Conservation (phyloP, 2,888 invertebrate species). For the Listrodromus nycthemerus region DNA sequence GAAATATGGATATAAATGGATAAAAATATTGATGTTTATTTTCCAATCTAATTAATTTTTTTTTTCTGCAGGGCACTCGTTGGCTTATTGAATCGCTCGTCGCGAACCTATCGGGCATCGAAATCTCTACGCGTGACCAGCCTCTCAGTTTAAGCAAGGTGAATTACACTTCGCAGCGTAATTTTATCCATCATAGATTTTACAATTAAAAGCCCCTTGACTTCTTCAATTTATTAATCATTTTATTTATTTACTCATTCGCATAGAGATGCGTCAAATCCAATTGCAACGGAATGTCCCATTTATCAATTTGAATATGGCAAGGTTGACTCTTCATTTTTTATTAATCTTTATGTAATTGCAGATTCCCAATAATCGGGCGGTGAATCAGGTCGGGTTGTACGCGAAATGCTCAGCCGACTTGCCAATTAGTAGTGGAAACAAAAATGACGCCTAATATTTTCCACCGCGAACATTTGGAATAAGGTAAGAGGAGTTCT, state of each 20-base stretch:
- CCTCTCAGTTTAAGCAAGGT: slow-evolving; percentile 3
- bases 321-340: too few species aligned
- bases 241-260: too few species aligned
- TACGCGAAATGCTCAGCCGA: background rate
- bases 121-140: slow-evolving; percentile 46
- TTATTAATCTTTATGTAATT: background rate
- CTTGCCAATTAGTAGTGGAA: background rate
- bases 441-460: too few species aligned
- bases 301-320: too few species aligned
- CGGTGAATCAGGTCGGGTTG: background rate
- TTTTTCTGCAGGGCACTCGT: background rate
- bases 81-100: background rate
- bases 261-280: too few species aligned
- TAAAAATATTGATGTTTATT: background rate
- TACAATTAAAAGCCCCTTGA: too few species aligned
- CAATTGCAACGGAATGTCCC: too few species aligned
- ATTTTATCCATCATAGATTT: background rate
- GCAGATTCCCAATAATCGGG: background rate
- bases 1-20: background rate
- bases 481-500: too few species aligned
- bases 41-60: background rate
- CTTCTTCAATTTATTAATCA: too few species aligned
- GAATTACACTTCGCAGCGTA: background rate
- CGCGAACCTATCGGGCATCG: slow-evolving; percentile 49
- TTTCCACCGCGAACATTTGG: too few species aligned